phyloP scores from a whole-genome alignment of 2,888 invertebrate genomes.

The Lydus trimaculatus region DNA sequence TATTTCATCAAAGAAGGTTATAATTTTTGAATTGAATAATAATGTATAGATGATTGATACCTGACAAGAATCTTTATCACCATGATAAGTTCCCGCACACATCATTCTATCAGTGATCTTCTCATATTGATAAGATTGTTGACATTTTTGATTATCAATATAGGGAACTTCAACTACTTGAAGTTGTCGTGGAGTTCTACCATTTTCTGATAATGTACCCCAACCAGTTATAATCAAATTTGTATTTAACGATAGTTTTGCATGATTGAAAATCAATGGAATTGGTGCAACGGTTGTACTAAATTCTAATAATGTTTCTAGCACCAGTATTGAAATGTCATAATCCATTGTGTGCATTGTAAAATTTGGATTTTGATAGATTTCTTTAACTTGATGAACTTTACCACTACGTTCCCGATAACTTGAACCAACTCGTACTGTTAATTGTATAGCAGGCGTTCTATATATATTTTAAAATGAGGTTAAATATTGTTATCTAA shows the following conservation, averaged over 20 bases:
- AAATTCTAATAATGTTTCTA: conserved; percentile 18
- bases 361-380: conserved; percentile 31
- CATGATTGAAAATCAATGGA: conserved; percentile 6
- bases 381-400: conserved; percentile 21
- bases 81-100: conserved; percentile 42
- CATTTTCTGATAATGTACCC: conserved; percentile 21
- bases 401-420: conserved; percentile 24
- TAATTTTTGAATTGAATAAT: background rate
- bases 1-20: conserved; percentile 41
- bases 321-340: conserved; percentile 34
- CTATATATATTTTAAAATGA: conserved; percentile 21
- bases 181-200: background rate
- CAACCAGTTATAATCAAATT: conserved; percentile 26
- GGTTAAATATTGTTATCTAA: background rate
- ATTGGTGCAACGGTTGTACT: conserved; percentile 13
- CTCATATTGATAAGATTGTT: conserved; percentile 23
- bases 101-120: conserved; percentile 39
- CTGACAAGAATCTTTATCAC: conserved; percentile 45
- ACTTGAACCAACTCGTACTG: conserved; percentile 30
- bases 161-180: conserved; percentile 26
- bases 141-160: conserved; percentile 17
- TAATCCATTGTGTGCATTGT: conserved; percentile 27
- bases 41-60: conserved; percentile 19
- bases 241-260: conserved; percentile 11
- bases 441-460: background rate